These are phyloP conservation scores for Drosophila bunnanda DNA, from an alignment of 2,888 invertebrate genomes.

Conservation along the genomic window DNA sequence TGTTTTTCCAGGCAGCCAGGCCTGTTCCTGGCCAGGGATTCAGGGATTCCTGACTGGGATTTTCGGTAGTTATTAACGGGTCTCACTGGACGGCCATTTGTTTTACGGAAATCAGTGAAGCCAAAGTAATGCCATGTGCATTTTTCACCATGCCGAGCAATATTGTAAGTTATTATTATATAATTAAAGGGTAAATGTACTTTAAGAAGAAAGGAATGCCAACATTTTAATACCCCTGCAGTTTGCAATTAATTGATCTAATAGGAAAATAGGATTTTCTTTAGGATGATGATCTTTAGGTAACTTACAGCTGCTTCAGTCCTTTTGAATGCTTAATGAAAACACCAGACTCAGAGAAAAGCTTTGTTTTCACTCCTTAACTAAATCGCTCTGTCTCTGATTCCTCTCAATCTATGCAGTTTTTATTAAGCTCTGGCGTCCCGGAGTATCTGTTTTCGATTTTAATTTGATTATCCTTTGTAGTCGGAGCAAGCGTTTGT, in stretches of 20 bases:
- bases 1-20: conserved; percentile 22
- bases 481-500: conserved; percentile 58
- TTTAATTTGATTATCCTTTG: conserved; percentile 60
- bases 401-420: neutral
- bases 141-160: neutral
- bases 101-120: conserved; percentile 13
- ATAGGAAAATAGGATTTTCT: too few species aligned
- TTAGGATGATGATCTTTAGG: too few species aligned
- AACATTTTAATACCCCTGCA: too few species aligned
- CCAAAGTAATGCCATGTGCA: neutral
- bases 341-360: neutral
- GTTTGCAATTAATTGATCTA: too few species aligned
- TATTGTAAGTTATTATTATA: neutral
- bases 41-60: conserved; percentile 28
- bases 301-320: neutral
- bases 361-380: neutral
- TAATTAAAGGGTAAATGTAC: neutral
- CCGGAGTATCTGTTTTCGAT: conserved; percentile 46
- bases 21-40: conserved; percentile 38
- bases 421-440: neutral
- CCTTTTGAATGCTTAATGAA: conserved; percentile 32
- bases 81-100: conserved; percentile 32
- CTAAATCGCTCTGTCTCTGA: neutral
- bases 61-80: conserved; percentile 42
- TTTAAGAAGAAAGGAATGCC: too few species aligned